Evolutionary conservation across 2,113 vertebrate genomes (phyloP).

Genomic region (Garra rufa): DNA sequence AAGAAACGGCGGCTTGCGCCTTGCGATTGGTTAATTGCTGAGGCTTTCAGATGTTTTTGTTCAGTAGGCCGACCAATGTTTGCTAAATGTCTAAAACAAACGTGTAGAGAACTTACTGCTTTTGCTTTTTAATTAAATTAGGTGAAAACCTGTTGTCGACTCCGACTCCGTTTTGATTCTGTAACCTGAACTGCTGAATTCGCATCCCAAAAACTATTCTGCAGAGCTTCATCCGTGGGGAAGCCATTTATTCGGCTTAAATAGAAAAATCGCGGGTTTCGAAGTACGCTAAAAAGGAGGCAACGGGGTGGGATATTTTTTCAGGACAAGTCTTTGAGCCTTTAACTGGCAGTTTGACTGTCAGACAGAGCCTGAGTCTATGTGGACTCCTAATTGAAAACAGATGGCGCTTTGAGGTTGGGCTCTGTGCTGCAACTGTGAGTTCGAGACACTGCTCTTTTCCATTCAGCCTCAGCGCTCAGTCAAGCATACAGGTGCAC

Average conservation of each 20-base stretch:
- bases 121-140: not conserved
- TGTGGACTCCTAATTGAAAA: slow-evolving; percentile 74
- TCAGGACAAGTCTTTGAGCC: slow-evolving; percentile 73
- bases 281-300: slow-evolving; percentile 55
- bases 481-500: slow-evolving; percentile 78
- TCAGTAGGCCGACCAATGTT: not conserved
- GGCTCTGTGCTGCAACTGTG: slow-evolving; percentile 61
- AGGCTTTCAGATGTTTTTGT: not conserved
- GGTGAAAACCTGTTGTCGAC: not conserved
- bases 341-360: slow-evolving; percentile 69
- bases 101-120: not conserved
- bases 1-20: not conserved
- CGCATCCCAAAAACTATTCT: not conserved
- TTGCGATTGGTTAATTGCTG: not conserved
- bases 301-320: slow-evolving; percentile 61
- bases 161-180: not conserved
- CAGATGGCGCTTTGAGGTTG: slow-evolving; percentile 75
- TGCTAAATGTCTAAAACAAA: not conserved
- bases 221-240: slow-evolving; percentile 25
- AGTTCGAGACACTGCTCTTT: slow-evolving; percentile 70
- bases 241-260: slow-evolving; percentile 56
- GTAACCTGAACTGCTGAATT: not conserved
- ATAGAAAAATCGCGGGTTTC: slow-evolving; percentile 59
- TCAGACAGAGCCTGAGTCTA: slow-evolving; percentile 72
- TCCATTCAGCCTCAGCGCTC: slow-evolving; percentile 67